These are phyloP conservation scores for Chloropsis cyanopogon DNA, from an alignment of 2,113 vertebrate genomes.

Conservation along the genomic window DNA sequence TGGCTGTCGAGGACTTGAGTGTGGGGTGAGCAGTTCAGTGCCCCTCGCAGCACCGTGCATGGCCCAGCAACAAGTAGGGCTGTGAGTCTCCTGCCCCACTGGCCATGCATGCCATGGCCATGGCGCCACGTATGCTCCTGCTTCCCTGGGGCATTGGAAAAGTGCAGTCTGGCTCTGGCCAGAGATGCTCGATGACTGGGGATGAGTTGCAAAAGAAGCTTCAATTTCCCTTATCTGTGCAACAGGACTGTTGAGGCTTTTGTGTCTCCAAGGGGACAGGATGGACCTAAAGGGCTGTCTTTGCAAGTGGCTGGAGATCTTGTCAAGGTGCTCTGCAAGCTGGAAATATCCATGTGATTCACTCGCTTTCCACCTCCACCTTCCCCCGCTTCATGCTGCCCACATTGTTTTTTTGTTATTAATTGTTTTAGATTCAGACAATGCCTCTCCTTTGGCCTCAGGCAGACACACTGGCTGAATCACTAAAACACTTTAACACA, in stretches of 20 bases:
- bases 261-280: background rate
- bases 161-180: no score
- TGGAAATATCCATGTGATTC: background rate
- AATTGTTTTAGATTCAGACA: slow-evolving; percentile 59
- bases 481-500: slow-evolving; percentile 46
- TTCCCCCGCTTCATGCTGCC: background rate
- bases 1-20: background rate
- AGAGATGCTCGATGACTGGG: background rate
- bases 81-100: background rate
- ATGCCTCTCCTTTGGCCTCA: slow-evolving; percentile 61
- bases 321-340: background rate
- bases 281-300: background rate
- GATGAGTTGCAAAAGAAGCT: background rate
- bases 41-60: accelerated
- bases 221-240: background rate
- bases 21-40: accelerated
- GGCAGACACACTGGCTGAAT: slow-evolving; percentile 47
- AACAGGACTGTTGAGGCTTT: background rate
- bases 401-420: slow-evolving; percentile 47
- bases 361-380: background rate
- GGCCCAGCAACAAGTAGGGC: background rate
- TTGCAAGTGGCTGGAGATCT: background rate
- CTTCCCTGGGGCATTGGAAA: background rate
- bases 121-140: accelerated
- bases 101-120: accelerated